Base-by-base conservation (phyloP, 2,888 invertebrate species). In the Lucinisca nassula region DNA sequence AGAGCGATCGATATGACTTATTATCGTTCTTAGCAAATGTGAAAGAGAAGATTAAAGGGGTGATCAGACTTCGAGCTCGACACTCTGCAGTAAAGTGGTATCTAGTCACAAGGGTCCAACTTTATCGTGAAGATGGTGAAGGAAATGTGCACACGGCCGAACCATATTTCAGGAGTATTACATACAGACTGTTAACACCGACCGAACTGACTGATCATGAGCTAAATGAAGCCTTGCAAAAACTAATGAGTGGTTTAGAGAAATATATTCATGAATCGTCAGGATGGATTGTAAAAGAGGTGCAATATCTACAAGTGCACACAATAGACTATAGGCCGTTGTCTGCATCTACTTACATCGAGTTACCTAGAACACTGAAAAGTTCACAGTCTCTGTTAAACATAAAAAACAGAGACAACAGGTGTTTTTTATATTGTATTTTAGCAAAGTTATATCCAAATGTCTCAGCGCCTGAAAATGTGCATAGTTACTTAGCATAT, bases 371-470 rank as follows among this genome's bases (percentile, higher is more conserved):
- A 24, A 70, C 55, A 12, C 17, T 82, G 12, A 45, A 27, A 21
- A 12, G 2, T 1, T 38, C 58, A n/a, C 24, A 49, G 0, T 24
- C 32, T 45, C 45, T 82, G 1, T n/a, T 82, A 14, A 82, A 82
- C 21, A 82, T 82, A 8, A 30, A 67, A 55, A 82, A 82, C 24
- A 21, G n/a, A 14, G 76, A 82, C 67, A 21, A 75, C 0, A 82
- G 30, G 35, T 82, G 82, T 35, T 82, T 82, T 32, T 24, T 76
- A 30, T 82, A 40, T 21, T 55, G 75, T 17, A 27, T 75, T 49
- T 61, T 82, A 45, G 82, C 82, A 40, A 61, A 58, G 0, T 0
- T 82, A 0, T 38, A 76, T 67, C 70, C 82, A 17, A 1, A 27
- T 35, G 75, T 40, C 21, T 0, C 14, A 12, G 24, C 17, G 30